Base-by-base conservation (phyloP, 2,888 invertebrate species). In the Tethea ocularis region DNA sequence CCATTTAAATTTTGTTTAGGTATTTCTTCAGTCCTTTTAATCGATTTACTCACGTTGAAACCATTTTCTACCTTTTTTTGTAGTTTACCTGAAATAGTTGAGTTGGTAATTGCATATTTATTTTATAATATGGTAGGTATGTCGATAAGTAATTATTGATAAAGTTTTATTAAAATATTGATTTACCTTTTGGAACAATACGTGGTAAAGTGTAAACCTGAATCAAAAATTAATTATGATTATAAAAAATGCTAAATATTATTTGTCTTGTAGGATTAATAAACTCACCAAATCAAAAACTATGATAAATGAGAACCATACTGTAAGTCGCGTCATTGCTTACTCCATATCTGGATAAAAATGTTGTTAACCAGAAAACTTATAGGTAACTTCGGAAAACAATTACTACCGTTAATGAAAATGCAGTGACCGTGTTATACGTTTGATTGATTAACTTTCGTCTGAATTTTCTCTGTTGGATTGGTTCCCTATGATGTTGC, bases 401-500 rank as follows among this genome's bases (percentile, higher is more conserved):
- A 77, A 84, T 83, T 82, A 73, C 62, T 69, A 68, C 60, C 67
- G 60, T 67, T 77, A 77, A 83, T 86, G 72, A 70, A 84, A 86
- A 78, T 68, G 69, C 82, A 81, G 61, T 68, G 67, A 78, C 79
- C 84, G 74, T 86, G 79, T 79, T 83, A 84, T 83, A 64, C 61
- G 63, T 68, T 57, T 67, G 69, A 72, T 70, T 74, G 67, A 74
- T 67, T 68, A 55, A 22, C 58, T 13, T 52, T 2, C 20, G 46
- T 20, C 46, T 46, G 46, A 46, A 1, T 46, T 17, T 46, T 20
- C 17, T 10, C 17, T 41, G 36, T 3, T 36, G 10, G 7, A n/a
- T 38, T 2, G 7, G 38, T 15, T 38, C 38, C 3, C 38, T n/a
- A 20, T 46, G 41, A 46, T 20, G 20, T 20, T 8, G 8, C 20